Base-by-base conservation (phyloP, 2,888 invertebrate genomes). In the Harpalus rufipes region DNA sequence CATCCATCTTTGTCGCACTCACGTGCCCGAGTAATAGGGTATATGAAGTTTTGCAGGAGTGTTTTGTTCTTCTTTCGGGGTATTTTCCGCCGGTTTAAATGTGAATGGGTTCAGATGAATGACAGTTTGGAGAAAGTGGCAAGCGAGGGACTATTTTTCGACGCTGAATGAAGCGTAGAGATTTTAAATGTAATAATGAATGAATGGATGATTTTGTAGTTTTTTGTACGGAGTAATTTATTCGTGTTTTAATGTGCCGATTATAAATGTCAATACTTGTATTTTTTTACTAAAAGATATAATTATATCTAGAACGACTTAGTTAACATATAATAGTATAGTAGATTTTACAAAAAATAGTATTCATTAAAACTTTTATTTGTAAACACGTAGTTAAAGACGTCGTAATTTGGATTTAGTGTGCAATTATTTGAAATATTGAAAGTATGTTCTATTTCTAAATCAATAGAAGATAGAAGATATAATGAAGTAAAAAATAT, bases 51-150 rank as follows among this genome's bases (percentile, higher is more conserved):
- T 18, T 18, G 72, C 72, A 74, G 25, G n/a, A 74, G 16, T 44
- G 44, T 74, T 74, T 74, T 74, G 72, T 74, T 74, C 41, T 25
- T 68, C 25, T 25, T 39, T 68, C 32, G 7, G n/a, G 68, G 39
- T n/a, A 10, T 25, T 68, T 32, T 32, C 39, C 32, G n/a, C n/a
- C 0, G 7, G 32, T 68, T 68, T 39, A 63, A 63, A 10, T 18
- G 21, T 63, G 63, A 63, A 63, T 68, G 14, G 32, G 12, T 25
- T 32, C 7, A 0, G 10, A 39, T 39, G 39, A 68, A 39, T 68
- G 68, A 68, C 68, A 68, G 14, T 39, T 68, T 32, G 14, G 65
- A 21, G 65, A 65, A 65, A 12, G 32, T 68, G 14, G 10, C 39
- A 14, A 61, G 7, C 25, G 8, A 1, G 14, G 32, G 32, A 68